These are phyloP conservation scores for Sebastes variabilis DNA, from an alignment of 2,797 vertebrate genomes.

Conservation along the genomic window DNA sequence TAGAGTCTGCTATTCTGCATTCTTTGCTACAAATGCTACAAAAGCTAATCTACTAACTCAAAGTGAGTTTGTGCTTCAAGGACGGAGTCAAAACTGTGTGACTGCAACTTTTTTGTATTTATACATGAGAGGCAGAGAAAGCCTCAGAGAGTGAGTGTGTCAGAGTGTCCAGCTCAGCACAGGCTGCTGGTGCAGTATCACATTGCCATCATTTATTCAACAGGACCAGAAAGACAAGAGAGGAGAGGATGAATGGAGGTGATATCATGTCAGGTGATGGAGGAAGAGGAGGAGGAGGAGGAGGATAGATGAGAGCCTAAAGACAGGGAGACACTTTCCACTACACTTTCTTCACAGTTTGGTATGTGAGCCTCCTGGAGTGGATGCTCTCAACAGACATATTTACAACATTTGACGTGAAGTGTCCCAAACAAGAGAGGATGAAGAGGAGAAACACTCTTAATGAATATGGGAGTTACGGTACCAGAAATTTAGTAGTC, in stretches of 20 bases:
- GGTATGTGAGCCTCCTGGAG: background rate
- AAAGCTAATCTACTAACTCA: background rate
- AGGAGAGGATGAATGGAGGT: background rate
- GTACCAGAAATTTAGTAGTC: too few relatives aligned
- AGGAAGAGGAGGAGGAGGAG: background rate
- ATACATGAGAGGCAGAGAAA: background rate
- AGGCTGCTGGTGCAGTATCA: conserved; percentile 30
- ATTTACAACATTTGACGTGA: too few relatives aligned
- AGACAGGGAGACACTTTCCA: background rate
- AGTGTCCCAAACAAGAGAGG: too few relatives aligned
- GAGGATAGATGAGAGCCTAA: background rate
- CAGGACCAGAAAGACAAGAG: conserved; percentile 1
- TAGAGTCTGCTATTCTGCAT: too few relatives aligned
- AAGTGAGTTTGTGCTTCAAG: background rate
- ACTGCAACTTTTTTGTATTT: background rate
- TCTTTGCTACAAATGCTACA: background rate
- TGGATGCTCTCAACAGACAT: background rate
- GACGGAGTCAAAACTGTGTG: background rate
- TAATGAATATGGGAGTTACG: fast-evolving
- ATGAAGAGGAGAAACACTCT: too few relatives aligned
- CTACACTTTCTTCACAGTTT: background rate
- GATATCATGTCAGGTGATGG: background rate
- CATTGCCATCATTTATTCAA: conserved; percentile 69
- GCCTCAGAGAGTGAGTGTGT: background rate
- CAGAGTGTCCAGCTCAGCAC: conserved; percentile 28